A percentile compares a stretch with the other conserved stretches of the same genome.
Conservation (phyloP, 1,140 invertebrate genomes). For the Macrostomum lignano region DNA sequence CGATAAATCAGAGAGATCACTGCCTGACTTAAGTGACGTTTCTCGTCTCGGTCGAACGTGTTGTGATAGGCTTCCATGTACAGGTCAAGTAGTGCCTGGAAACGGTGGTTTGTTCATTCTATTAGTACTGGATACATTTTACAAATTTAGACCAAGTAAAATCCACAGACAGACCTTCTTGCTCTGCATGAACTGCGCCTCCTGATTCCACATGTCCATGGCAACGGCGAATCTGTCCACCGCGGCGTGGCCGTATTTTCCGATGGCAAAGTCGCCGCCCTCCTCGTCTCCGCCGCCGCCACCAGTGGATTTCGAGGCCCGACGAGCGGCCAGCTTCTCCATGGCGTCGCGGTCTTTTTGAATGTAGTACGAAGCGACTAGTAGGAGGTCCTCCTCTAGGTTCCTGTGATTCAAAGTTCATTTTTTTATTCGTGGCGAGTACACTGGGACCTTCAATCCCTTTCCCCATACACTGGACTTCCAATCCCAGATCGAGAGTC, state of each 20-base stretch:
- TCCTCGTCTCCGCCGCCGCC: neutral
- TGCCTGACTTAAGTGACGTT: conserved; percentile 16
- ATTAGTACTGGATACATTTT: neutral
- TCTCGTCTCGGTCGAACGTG: conserved; percentile 23
- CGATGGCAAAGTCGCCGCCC: conserved; percentile 4
- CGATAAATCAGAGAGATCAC: conserved; percentile 23
- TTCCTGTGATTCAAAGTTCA: conserved; percentile 10
- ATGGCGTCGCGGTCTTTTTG: conserved; percentile 19
- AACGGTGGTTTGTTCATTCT: neutral
- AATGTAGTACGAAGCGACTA: conserved; percentile 23
- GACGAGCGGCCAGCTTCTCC: no score
- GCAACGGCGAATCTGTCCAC: conserved; percentile 24
- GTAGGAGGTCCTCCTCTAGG: conserved; percentile 17
- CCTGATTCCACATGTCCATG: conserved; percentile 23
- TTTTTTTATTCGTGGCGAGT: conserved; percentile 5
- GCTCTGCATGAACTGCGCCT: conserved; percentile 19
- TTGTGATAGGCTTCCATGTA: conserved; percentile 26
- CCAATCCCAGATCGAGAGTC: neutral
- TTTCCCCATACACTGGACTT: neutral
- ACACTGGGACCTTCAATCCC: neutral
- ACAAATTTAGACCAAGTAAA: conserved; percentile 4
- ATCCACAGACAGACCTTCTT: conserved; percentile 14
- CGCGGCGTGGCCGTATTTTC: conserved; percentile 16
- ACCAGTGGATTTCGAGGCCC: conserved; percentile 2
- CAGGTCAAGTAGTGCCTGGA: conserved; percentile 18